These are phyloP conservation scores for Triplophysa yarkandensis DNA, from an alignment of 2,797 vertebrate genomes.

Conservation along the genomic window DNA sequence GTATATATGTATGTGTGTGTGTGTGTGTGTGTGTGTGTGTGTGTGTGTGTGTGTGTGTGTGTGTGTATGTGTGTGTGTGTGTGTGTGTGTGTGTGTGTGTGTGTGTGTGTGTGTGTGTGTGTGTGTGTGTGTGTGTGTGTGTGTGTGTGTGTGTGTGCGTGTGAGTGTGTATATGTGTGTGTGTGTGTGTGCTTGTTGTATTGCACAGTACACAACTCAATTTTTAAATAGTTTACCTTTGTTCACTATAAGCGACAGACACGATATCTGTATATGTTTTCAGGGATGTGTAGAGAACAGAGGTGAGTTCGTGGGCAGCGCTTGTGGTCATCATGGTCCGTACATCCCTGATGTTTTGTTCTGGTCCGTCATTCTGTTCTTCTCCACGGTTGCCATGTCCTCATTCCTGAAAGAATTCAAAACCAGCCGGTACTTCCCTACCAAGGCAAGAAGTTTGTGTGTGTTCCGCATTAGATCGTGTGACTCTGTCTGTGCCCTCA, in stretches of 20 bases:
- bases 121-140: too few relatives aligned
- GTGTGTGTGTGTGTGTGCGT: too few relatives aligned
- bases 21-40: too few relatives aligned
- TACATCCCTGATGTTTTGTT: constrained; percentile 97
- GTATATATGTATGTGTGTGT: too few relatives aligned
- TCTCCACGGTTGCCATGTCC: constrained; percentile 93
- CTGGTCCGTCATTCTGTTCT: constrained; percentile 97
- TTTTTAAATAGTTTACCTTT: constrained; percentile 1
- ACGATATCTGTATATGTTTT: neutral
- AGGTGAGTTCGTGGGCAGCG: constrained; percentile 83
- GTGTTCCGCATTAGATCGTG: neutral
- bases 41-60: too few relatives aligned
- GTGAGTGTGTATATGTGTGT: too few relatives aligned
- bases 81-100: too few relatives aligned
- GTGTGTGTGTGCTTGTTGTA: too few relatives aligned
- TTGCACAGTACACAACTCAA: too few relatives aligned
- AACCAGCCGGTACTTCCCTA: constrained; percentile 96
- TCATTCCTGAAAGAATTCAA: constrained; percentile 98
- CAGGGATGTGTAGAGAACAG: constrained; percentile 72
- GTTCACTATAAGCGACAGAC: neutral
- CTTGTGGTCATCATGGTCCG: constrained; percentile 91
- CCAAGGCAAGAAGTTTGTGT: constrained; percentile 79
- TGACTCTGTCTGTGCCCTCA: too few relatives aligned
- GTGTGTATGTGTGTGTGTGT: too few relatives aligned
- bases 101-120: too few relatives aligned